These are phyloP conservation scores for Xylota segnis DNA, from an alignment of 2,888 invertebrate species.

Conservation along the genomic window DNA sequence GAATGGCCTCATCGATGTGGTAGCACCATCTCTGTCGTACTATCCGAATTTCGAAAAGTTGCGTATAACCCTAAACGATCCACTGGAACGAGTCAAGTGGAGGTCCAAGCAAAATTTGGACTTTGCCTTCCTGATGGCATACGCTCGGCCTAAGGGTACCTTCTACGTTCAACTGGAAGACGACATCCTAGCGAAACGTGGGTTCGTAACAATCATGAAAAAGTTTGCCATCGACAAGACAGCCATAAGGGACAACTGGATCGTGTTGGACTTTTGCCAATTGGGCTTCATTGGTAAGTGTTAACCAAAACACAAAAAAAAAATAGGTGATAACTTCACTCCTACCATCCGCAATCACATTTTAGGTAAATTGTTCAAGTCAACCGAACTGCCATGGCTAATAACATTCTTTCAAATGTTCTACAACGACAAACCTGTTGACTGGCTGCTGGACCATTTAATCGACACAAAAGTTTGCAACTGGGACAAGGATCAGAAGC, in stretches of 20 bases:
- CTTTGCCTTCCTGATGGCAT: conserved; percentile 97
- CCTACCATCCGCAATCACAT: conserved; percentile 23
- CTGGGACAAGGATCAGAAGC: conserved; percentile 92
- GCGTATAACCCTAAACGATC: conserved; percentile 93
- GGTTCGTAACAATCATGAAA: conserved; percentile 94
- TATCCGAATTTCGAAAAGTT: conserved; percentile 94
- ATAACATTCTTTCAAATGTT: conserved; percentile 98
- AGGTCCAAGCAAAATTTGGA: conserved; percentile 98
- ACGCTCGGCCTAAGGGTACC: conserved; percentile 93
- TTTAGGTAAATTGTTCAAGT: conserved; percentile 94
- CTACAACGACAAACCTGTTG: conserved; percentile 97
- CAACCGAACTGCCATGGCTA: conserved; percentile 93
- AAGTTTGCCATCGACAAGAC: conserved; percentile 92
- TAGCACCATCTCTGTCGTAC: conserved; percentile 93
- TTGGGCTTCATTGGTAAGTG: conserved; percentile 95
- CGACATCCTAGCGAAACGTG: conserved; percentile 94
- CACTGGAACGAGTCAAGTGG: conserved; percentile 94
- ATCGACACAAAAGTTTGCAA: conserved; percentile 95
- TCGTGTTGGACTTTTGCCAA: conserved; percentile 96
- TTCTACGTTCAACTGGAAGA: conserved; percentile 98
- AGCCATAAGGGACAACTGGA: conserved; percentile 90
- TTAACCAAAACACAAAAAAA: not conserved
- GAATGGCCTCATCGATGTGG: conserved; percentile 93
- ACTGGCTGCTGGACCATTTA: conserved; percentile 97
- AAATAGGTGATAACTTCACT: conserved; percentile 23